Conservation (phyloP, 1,140 invertebrate species). For the Metaphire vulgaris region DNA sequence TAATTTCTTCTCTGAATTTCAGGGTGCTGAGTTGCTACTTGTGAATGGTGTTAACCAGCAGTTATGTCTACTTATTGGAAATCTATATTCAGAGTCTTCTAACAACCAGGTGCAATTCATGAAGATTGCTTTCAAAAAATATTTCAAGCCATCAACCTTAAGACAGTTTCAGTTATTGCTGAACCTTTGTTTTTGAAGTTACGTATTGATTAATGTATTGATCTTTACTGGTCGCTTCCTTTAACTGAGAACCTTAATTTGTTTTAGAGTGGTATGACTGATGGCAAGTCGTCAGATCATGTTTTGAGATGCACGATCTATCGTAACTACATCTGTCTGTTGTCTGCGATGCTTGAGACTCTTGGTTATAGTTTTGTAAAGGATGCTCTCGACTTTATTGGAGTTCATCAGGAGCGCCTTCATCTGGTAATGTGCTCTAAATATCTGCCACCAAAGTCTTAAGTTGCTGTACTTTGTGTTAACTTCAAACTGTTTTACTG, state of each 20-base stretch:
- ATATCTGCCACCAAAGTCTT: background rate
- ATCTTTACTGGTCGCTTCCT: too few relatives aligned
- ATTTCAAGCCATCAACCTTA: too few relatives aligned
- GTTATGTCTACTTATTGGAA: slow-evolving; percentile 28
- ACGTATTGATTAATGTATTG: too few relatives aligned
- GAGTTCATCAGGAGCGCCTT: slow-evolving; percentile 47
- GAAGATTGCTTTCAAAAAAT: too few relatives aligned
- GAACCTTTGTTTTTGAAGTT: too few relatives aligned
- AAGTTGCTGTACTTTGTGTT: too few relatives aligned
- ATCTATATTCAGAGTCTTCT: slow-evolving; percentile 19
- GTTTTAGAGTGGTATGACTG: background rate
- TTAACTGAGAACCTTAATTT: too few relatives aligned
- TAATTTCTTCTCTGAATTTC: too few relatives aligned
- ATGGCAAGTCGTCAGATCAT: background rate
- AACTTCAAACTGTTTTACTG: too few relatives aligned
- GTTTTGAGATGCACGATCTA: slow-evolving; percentile 42
- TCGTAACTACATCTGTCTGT: slow-evolving; percentile 42
- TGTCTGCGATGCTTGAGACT: slow-evolving; percentile 39
- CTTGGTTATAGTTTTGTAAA: slow-evolving; percentile 49
- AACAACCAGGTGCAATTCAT: background rate
- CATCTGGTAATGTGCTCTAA: slow-evolving; percentile 34
- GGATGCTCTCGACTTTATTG: slow-evolving; percentile 49
- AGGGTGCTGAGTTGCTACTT: slow-evolving; percentile 35
- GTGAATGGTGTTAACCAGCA: slow-evolving; percentile 33
- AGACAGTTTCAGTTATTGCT: too few relatives aligned